Evolutionary conservation across 1,140 invertebrate species (phyloP).

Genomic region (Phymastichus coffea): DNA sequence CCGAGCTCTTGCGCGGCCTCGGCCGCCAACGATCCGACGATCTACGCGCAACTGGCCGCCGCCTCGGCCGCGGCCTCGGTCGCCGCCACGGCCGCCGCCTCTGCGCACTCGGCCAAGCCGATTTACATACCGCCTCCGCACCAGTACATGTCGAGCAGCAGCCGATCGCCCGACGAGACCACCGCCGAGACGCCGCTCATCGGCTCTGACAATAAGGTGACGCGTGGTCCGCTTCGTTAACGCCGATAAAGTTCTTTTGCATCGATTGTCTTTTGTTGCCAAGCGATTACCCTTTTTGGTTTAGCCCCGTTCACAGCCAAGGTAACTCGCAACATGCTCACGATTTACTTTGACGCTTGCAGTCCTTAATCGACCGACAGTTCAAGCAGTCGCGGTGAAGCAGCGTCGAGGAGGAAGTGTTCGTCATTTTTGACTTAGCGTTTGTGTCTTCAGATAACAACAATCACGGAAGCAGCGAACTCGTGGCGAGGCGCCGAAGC

Average conservation of each 20-base stretch:
- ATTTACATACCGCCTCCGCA: conserved; percentile 53
- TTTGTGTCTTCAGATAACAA: conserved; percentile 49
- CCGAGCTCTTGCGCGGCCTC: conserved; percentile 21
- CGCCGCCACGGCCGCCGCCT: too few species aligned
- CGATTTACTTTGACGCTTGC: neutral
- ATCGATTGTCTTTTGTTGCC: too few species aligned
- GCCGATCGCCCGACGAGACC: conserved; percentile 47
- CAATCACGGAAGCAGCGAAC: conserved; percentile 49
- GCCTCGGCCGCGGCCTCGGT: too few species aligned
- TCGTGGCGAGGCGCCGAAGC: conserved; percentile 48
- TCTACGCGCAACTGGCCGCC: conserved; percentile 65
- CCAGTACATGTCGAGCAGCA: conserved; percentile 45
- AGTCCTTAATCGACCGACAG: too few species aligned
- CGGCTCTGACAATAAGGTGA: conserved; percentile 53
- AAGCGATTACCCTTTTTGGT: neutral
- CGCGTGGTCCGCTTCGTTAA: too few species aligned
- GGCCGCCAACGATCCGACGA: conserved; percentile 60
- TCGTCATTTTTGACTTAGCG: too few species aligned
- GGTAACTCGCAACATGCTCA: neutral
- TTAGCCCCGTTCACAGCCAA: neutral
- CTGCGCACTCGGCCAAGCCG: conserved; percentile 45
- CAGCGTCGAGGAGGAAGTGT: too few species aligned
- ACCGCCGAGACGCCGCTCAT: conserved; percentile 54
- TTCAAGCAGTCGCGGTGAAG: too few species aligned
- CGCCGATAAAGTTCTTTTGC: too few species aligned